phyloP scores from a whole-genome alignment of 23 tunicate genomes.

The Trididemnum miniatum region DNA sequence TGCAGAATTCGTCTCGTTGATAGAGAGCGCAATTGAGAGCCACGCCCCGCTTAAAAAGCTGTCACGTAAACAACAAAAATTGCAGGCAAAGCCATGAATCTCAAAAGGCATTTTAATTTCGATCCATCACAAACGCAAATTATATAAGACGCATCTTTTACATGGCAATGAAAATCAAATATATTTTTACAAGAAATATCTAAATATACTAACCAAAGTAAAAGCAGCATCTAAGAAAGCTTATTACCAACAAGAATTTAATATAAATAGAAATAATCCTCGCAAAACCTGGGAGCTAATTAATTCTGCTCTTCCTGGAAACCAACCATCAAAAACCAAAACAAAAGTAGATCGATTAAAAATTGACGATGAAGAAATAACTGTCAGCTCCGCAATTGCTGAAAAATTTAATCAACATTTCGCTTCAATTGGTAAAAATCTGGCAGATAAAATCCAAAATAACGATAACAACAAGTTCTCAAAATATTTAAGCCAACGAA shows the following conservation, averaged over 20 bases:
- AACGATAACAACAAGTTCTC: too few relatives aligned
- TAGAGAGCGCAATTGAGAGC: not conserved
- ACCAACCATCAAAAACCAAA: too few relatives aligned
- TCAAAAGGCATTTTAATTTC: not conserved
- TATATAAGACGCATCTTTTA: not conserved
- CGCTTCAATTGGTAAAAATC: too few relatives aligned
- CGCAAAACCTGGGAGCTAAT: too few relatives aligned
- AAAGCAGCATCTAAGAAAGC: not conserved
- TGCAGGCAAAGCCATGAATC: not conserved
- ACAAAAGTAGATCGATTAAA: too few relatives aligned
- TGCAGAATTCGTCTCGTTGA: not conserved
- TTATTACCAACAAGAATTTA: not conserved
- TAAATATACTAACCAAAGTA: not conserved
- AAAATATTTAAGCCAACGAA: too few relatives aligned
- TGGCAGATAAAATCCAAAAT: too few relatives aligned
- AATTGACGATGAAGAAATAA: too few relatives aligned
- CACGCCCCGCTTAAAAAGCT: not conserved
- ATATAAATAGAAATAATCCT: too few relatives aligned
- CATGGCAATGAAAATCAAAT: not conserved
- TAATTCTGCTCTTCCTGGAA: too few relatives aligned
- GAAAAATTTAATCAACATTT: too few relatives aligned
- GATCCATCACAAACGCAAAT: not conserved
- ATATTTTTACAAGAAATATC: not conserved
- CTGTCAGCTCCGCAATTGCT: too few relatives aligned
- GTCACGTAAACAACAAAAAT: not conserved